Evolutionary conservation across 2,888 invertebrate species (phyloP).

Genomic region (Kuschelorhynchus macadamiae): DNA sequence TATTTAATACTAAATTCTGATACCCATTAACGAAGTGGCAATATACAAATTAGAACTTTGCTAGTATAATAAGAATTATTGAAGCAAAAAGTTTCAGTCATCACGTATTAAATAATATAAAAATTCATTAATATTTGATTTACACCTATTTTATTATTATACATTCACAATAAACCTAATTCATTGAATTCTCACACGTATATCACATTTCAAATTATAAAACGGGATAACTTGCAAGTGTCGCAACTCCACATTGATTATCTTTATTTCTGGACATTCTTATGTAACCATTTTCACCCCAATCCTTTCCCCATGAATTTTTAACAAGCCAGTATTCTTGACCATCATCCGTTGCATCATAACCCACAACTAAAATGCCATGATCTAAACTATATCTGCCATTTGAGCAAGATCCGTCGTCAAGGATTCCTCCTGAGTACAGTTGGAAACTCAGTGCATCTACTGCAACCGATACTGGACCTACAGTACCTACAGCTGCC

Average conservation of each 20-base stretch:
- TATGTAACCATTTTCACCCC: slow-evolving; percentile 56
- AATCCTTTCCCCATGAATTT: slow-evolving; percentile 73
- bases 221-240: slow-evolving; percentile 41
- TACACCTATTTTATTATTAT: too few species aligned
- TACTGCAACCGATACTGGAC: slow-evolving; percentile 89
- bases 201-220: neutral
- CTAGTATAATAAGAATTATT: too few species aligned
- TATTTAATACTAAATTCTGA: too few species aligned
- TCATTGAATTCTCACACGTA: too few species aligned
- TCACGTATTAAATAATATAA: too few species aligned
- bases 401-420: slow-evolving; percentile 77
- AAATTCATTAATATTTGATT: too few species aligned
- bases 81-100: too few species aligned
- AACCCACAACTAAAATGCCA: slow-evolving; percentile 83
- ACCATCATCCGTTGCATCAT: slow-evolving; percentile 71
- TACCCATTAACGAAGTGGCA: too few species aligned
- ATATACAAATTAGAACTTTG: too few species aligned
- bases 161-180: too few species aligned
- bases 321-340: slow-evolving; percentile 76
- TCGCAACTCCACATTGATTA: slow-evolving; percentile 75
- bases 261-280: slow-evolving; percentile 47
- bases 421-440: slow-evolving; percentile 84
- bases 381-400: slow-evolving; percentile 78
- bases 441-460: slow-evolving; percentile 77
- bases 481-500: slow-evolving; percentile 76